Conservation (phyloP, 2,888 invertebrate species). For the Polyploca ridens region DNA sequence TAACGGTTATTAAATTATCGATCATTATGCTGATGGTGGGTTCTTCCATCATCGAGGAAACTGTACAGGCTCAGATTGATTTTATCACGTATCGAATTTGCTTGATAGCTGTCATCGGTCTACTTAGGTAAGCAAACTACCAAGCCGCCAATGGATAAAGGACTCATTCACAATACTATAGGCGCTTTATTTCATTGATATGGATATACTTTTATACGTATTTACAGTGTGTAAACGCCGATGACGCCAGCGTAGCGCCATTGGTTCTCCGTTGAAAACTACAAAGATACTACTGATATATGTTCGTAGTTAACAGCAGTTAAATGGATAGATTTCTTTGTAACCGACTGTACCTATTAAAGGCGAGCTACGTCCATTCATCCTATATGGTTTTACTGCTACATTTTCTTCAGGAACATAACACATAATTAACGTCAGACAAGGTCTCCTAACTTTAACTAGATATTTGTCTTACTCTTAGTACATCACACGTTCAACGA, state of each 20-base stretch:
- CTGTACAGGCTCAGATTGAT: neutral
- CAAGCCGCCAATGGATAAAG: conserved; percentile 2
- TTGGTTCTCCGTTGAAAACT: neutral
- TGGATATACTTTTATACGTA: neutral
- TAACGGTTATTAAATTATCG: conserved; percentile 5
- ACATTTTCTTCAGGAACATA: too few species aligned
- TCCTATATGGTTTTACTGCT: too few species aligned
- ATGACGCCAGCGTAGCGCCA: neutral
- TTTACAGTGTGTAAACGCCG: conserved; percentile 2
- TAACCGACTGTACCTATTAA: too few species aligned
- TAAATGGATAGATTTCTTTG: too few species aligned
- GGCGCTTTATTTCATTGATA: neutral
- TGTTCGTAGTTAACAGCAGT: neutral
- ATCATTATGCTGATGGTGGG: neutral
- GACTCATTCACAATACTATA: conserved; percentile 6
- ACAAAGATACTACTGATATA: neutral
- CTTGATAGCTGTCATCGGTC: neutral
- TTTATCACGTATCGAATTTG: conserved; percentile 1
- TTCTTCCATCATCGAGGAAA: neutral
- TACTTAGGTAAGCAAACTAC: neutral
- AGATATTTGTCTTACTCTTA: neutral
- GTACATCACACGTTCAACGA: neutral
- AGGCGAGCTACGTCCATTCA: too few species aligned
- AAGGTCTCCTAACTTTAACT: too few species aligned
- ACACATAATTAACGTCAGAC: too few species aligned